phyloP scores from a whole-genome alignment of 2,888 invertebrate genomes.

The Pandemis heparana region DNA sequence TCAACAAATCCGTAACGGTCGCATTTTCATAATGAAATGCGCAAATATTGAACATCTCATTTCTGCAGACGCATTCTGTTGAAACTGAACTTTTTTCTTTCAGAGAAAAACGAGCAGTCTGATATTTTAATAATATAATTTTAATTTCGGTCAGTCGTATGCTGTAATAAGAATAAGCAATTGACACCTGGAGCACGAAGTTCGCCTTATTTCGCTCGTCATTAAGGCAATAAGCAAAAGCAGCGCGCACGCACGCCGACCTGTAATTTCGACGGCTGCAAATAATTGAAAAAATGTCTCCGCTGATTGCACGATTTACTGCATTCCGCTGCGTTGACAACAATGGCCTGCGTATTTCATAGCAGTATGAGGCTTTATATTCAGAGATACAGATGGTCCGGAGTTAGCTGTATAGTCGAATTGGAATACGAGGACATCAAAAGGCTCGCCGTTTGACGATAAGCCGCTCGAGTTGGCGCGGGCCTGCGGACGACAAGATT shows the following conservation, averaged over 20 bases:
- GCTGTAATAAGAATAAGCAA: conserved; percentile 56
- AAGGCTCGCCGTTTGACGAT: conserved; percentile 23
- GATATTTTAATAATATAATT: conserved; percentile 61
- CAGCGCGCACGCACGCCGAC: conserved; percentile 52
- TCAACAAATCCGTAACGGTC: conserved; percentile 38
- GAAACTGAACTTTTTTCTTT: conserved; percentile 4
- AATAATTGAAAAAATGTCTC: conserved; percentile 57
- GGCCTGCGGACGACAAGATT: conserved; percentile 27
- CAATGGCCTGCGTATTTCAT: conserved; percentile 13
- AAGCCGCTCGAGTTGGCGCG: conserved; percentile 24
- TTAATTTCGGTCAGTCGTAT: conserved; percentile 50
- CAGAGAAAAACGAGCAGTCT: conserved; percentile 18
- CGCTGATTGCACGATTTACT: conserved; percentile 46
- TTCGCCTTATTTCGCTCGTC: conserved; percentile 49
- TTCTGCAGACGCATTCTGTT: conserved; percentile 18
- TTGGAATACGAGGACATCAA: conserved; percentile 23
- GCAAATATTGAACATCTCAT: conserved; percentile 29
- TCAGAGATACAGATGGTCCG: neutral
- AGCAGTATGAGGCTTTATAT: neutral
- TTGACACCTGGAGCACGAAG: conserved; percentile 66
- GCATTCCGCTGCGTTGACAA: conserved; percentile 45
- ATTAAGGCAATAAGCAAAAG: conserved; percentile 44
- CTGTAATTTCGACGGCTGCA: conserved; percentile 64
- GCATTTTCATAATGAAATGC: conserved; percentile 39
- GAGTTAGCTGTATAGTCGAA: neutral